Conservation (phyloP, 2,113 vertebrate species). For the Lophius piscatorius region DNA sequence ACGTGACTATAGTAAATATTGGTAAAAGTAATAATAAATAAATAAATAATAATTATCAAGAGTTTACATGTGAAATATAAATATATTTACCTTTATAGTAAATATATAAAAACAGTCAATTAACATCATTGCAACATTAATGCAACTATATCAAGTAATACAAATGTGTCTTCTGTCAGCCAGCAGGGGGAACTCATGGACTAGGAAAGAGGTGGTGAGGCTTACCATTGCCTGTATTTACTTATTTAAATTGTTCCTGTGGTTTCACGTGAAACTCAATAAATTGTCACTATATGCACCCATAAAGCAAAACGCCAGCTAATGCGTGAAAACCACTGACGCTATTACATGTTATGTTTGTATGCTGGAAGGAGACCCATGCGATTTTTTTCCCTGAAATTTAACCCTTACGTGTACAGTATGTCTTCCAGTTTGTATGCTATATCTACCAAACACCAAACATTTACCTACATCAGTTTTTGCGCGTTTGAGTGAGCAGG, state of each 20-base stretch:
- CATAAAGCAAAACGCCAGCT: neutral
- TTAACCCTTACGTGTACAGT: constrained; percentile 69
- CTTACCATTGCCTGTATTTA: constrained; percentile 46
- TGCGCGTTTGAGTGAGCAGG: neutral
- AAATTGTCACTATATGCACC: neutral
- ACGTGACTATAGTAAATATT: no score
- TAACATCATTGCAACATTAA: no score
- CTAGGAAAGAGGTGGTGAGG: constrained; percentile 31
- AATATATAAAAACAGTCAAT: neutral
- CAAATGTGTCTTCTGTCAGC: neutral
- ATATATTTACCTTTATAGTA: no score
- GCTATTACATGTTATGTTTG: constrained; percentile 40
- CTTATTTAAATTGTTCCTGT: constrained; percentile 25
- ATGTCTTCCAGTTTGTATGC: constrained; percentile 30
- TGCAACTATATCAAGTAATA: neutral
- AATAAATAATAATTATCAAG: no score
- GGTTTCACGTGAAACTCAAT: constrained; percentile 8
- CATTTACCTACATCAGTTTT: constrained; percentile 2
- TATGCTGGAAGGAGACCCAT: constrained; percentile 64
- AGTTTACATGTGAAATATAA: no score
- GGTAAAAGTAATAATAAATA: no score
- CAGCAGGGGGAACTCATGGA: constrained; percentile 63
- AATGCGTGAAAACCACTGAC: constrained; percentile 10
- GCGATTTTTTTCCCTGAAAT: constrained; percentile 45
- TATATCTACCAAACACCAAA: constrained; percentile 22